Conservation (phyloP, 2,113 vertebrate species). For the Perca flavescens region DNA sequence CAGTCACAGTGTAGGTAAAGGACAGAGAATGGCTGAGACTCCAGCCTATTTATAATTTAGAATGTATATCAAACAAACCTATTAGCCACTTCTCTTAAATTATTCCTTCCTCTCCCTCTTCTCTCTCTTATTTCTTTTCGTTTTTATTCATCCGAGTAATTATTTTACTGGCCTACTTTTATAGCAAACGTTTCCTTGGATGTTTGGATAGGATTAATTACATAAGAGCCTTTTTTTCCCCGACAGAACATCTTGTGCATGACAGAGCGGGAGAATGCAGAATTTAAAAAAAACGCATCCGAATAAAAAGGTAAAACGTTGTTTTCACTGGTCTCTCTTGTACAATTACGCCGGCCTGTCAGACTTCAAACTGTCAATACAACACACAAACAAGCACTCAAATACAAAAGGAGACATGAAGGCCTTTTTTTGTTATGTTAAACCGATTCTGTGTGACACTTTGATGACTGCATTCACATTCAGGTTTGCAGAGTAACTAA, state of each 20-base stretch:
- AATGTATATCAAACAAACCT: slow-evolving; percentile 67
- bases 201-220: slow-evolving; percentile 72
- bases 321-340: slow-evolving; percentile 27
- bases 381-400: background rate
- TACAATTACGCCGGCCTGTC: slow-evolving; percentile 15
- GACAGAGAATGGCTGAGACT: slow-evolving; percentile 39
- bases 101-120: slow-evolving; percentile 27
- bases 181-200: slow-evolving; percentile 58
- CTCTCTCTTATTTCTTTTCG: slow-evolving; percentile 5
- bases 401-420: background rate
- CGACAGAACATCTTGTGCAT: slow-evolving; percentile 46
- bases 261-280: slow-evolving; percentile 37
- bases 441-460: background rate
- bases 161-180: slow-evolving; percentile 77
- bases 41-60: slow-evolving; percentile 64
- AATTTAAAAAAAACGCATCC: slow-evolving; percentile 40
- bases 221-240: slow-evolving; percentile 48
- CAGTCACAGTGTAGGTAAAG: slow-evolving; percentile 12
- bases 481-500: background rate
- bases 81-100: slow-evolving; percentile 49
- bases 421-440: slow-evolving; percentile 17
- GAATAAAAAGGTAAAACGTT: slow-evolving; percentile 29
- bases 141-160: slow-evolving; percentile 71
- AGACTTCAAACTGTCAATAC: slow-evolving; percentile 11
- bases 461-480: background rate